Evolutionary conservation across 2,888 invertebrate species (phyloP).

Genomic region (Geophilus truncorum): DNA sequence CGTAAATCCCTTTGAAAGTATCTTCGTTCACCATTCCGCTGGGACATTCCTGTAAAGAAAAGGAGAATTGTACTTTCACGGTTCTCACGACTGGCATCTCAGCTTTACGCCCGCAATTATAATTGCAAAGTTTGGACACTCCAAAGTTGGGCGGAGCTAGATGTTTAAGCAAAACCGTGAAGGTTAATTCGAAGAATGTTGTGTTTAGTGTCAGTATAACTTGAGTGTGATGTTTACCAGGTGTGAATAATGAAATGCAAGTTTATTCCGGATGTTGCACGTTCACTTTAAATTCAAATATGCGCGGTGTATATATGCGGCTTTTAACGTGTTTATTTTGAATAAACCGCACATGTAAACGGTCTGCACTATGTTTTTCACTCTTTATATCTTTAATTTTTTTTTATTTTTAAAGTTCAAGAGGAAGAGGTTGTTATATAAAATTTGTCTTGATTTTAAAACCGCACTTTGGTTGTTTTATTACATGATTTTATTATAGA

Average conservation of each 20-base stretch:
- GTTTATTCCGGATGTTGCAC: neutral
- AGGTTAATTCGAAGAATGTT: neutral
- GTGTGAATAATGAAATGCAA: neutral
- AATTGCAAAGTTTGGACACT: neutral
- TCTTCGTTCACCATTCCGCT: slow-evolving; percentile 96
- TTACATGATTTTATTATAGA: too few species aligned
- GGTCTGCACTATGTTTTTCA: too few species aligned
- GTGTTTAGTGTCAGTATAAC: neutral
- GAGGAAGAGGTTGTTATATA: too few species aligned
- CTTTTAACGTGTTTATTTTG: too few species aligned
- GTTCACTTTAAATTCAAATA: neutral
- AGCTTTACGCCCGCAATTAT: neutral
- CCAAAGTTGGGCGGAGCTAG: neutral
- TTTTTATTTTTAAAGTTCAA: too few species aligned
- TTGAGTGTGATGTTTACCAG: neutral
- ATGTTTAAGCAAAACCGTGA: neutral
- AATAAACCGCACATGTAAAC: too few species aligned
- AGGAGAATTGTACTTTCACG: slow-evolving; percentile 25
- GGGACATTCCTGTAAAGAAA: slow-evolving; percentile 81
- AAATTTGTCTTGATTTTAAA: too few species aligned
- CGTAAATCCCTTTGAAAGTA: slow-evolving; percentile 95
- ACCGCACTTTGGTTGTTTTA: too few species aligned
- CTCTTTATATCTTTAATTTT: too few species aligned
- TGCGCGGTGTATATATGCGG: too few species aligned
- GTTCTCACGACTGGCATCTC: neutral